These are phyloP conservation scores for Caenorhabditis doughertyi DNA, from an alignment of 2,888 invertebrate species.

Conservation along the genomic window DNA sequence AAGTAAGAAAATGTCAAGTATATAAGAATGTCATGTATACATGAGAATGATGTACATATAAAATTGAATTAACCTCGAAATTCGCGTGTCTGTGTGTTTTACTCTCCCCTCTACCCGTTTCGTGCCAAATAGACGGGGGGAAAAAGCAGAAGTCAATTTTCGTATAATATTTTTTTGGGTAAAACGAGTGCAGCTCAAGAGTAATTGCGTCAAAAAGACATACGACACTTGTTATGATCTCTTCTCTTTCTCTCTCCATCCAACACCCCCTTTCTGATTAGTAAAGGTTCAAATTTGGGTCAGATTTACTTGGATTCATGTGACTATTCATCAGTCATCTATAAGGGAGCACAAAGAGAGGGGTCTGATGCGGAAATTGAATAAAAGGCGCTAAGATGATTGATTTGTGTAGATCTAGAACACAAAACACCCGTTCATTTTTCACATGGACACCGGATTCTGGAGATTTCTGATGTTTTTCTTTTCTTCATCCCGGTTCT, in stretches of 20 bases:
- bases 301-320: slow-evolving; percentile 20
- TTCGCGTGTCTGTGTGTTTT: slow-evolving; percentile 15
- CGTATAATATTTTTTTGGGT: slow-evolving; percentile 2
- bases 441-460: background rate
- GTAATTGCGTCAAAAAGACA: slow-evolving; percentile 18
- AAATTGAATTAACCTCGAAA: slow-evolving; percentile 21
- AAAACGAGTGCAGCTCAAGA: background rate
- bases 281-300: slow-evolving; percentile 9
- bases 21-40: no score
- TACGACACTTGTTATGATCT: slow-evolving; percentile 38
- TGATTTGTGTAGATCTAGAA: slow-evolving; percentile 26
- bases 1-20: background rate
- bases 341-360: background rate
- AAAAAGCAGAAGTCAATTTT: slow-evolving; percentile 20
- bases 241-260: background rate
- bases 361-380: slow-evolving; percentile 35
- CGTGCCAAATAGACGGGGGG: no score
- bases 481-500: background rate
- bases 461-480: background rate
- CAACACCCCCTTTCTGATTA: slow-evolving; percentile 19
- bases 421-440: background rate
- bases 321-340: background rate
- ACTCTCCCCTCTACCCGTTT: background rate
- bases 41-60: background rate
- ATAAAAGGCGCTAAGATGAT: slow-evolving; percentile 2